Evolutionary conservation across 1,140 invertebrate species (phyloP), one percentile per base, ranked within the genome.

Genomic region (Conopomorpha cramerella): DNA sequence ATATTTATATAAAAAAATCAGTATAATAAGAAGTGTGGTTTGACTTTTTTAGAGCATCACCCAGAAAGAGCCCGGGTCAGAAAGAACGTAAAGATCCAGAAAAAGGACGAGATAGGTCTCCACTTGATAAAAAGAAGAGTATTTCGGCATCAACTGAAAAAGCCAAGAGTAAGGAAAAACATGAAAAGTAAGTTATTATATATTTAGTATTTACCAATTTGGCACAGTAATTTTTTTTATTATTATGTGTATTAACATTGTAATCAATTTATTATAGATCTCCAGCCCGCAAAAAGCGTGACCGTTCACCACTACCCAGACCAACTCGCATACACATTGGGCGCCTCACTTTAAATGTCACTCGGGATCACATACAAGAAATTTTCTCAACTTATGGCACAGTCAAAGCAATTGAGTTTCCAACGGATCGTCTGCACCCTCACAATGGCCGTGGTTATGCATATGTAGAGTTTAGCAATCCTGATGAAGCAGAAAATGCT

Each of bases 401-500:
- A 26, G 86, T 99, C 1, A 96, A 95, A 68, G 81, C 85, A 59
- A 86, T 98, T 0, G 95, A 98, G 51, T 91, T 97, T 53, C 89
- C 91, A 0, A 82, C 85, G 35, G 95, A 99, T 51, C 85, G 94
- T 41, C 78, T 89, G 25, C 94, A 98, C 73, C 84, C 87, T 0
- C 87, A 92, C 59, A 82, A 94, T 45, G 89, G 91, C 14, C 82
- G 90, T 16, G 94, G 95, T 10, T 94, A 93, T 80, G 94, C 92
- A 4, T 98, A 98, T 68, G 89, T 99, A 4, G 96, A 99, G 55
- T 99, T 91, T 77, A 88, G 87, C 46, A 96, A 87, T 39, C 78
- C 93, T 1, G 95, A 98, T 54, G 95, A 98, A 74, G 96, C 96
- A 17, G 95, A 98, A 73, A 96, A 96, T 79, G 96, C 96, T 0